Evolutionary conservation across 2,113 vertebrate genomes (phyloP).

Genomic region (Serinus canaria): DNA sequence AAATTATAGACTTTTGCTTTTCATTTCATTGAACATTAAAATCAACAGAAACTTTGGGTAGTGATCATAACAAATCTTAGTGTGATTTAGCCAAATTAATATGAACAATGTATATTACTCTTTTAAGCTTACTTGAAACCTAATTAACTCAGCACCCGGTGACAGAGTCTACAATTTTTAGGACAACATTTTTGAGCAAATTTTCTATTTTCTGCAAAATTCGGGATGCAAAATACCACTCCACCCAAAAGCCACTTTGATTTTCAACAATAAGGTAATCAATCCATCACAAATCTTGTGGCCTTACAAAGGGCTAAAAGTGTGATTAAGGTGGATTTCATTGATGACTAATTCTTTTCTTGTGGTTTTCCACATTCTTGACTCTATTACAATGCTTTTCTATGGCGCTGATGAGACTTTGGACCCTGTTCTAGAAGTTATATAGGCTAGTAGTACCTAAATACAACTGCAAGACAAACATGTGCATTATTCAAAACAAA

Average conservation of each 20-base stretch:
- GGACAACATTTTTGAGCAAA: background rate
- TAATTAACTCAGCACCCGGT: background rate
- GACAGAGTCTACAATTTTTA: background rate
- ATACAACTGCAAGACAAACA: background rate
- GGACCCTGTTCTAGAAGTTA: background rate
- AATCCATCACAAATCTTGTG: background rate
- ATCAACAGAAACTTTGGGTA: background rate
- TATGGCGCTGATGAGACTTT: background rate
- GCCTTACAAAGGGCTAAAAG: background rate
- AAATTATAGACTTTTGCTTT: background rate
- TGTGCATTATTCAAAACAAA: background rate
- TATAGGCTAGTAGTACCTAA: background rate
- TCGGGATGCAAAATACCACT: background rate
- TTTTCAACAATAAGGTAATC: background rate
- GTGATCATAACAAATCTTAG: background rate
- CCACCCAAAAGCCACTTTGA: background rate
- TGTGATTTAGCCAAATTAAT: background rate
- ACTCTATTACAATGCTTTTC: background rate
- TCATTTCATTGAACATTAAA: background rate
- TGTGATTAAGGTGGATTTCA: background rate
- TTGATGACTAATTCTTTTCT: background rate
- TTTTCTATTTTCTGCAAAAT: background rate
- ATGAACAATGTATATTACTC: background rate
- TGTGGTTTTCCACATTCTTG: slow-evolving; percentile 11
- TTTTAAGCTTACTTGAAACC: background rate